phyloP scores from a whole-genome alignment of 2,113 vertebrate species.

The Tachuris rubrigastra region DNA sequence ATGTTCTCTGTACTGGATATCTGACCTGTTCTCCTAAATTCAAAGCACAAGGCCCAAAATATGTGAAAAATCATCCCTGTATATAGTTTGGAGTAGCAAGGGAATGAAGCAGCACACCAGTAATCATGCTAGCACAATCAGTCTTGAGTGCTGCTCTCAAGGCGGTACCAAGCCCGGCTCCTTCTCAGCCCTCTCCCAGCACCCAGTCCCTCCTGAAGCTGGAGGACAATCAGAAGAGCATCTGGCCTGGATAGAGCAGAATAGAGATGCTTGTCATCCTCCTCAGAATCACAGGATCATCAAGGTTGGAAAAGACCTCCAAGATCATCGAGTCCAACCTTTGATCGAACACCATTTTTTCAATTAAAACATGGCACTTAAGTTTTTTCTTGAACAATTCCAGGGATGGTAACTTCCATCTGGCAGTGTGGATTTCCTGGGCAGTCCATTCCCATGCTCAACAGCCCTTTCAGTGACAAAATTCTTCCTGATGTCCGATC shows the following conservation, averaged over 20 bases:
- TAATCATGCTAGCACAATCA: background rate
- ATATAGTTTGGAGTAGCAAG: background rate
- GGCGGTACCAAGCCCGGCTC: background rate
- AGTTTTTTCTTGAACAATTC: background rate
- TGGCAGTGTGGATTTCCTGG: background rate
- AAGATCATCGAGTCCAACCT: background rate
- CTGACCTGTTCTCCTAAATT: background rate
- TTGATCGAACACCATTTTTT: background rate
- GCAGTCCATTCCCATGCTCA: background rate
- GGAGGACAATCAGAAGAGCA: background rate
- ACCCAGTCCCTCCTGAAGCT: background rate
- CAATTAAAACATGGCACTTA: background rate
- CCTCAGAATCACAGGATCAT: background rate
- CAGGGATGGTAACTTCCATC: background rate
- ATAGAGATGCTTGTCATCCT: accelerated
- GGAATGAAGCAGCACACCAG: background rate
- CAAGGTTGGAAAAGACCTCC: background rate
- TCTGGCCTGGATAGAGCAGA: background rate
- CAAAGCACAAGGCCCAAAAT: background rate
- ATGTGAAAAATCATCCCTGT: background rate
- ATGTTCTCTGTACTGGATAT: background rate
- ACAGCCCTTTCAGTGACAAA: background rate
- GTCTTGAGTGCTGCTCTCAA: background rate
- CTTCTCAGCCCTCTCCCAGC: background rate
- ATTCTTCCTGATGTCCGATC: background rate